Conservation (phyloP, 1,140 invertebrate species). For the Drosophila kanapiae region DNA sequence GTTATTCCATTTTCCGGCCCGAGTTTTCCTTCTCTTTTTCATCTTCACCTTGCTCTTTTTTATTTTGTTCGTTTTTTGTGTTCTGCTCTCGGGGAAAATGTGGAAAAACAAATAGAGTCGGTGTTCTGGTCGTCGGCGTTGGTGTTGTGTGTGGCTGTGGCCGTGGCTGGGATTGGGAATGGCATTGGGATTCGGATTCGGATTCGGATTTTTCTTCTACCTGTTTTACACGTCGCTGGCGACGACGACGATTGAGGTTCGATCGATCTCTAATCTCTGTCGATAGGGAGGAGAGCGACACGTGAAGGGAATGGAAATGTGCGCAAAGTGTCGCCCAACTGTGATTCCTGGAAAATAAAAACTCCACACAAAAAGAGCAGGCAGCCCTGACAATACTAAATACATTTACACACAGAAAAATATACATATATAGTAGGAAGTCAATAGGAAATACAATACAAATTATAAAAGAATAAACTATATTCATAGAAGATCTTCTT, state of each 20-base stretch:
- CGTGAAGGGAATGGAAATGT: conserved; percentile 58
- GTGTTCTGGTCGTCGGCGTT: conserved; percentile 32
- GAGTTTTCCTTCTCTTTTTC: conserved; percentile 42
- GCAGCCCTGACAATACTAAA: conserved; percentile 16
- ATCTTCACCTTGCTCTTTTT: conserved; percentile 33
- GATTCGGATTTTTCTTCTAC: conserved; percentile 54
- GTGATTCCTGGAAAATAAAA: conserved; percentile 46
- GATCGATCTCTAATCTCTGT: conserved; percentile 60
- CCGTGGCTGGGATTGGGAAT: conserved; percentile 1
- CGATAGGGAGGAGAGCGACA: conserved; percentile 52
- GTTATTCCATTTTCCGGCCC: conserved; percentile 38
- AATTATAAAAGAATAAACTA: no score
- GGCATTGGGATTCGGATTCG: conserved; percentile 8
- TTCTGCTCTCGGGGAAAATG: conserved; percentile 52
- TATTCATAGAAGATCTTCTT: background rate
- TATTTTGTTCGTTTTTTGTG: conserved; percentile 3
- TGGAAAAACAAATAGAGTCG: conserved; percentile 66
- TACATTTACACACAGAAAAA: conserved; percentile 1
- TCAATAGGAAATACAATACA: background rate
- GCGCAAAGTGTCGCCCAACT: conserved; percentile 61
- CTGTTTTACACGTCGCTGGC: conserved; percentile 60
- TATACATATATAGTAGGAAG: background rate
- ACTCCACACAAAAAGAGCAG: conserved; percentile 5
- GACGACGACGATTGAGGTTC: conserved; percentile 32
- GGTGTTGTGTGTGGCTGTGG: conserved; percentile 14